Base-by-base conservation (phyloP, 2,113 vertebrate genomes). In the Oplegnathus fasciatus region DNA sequence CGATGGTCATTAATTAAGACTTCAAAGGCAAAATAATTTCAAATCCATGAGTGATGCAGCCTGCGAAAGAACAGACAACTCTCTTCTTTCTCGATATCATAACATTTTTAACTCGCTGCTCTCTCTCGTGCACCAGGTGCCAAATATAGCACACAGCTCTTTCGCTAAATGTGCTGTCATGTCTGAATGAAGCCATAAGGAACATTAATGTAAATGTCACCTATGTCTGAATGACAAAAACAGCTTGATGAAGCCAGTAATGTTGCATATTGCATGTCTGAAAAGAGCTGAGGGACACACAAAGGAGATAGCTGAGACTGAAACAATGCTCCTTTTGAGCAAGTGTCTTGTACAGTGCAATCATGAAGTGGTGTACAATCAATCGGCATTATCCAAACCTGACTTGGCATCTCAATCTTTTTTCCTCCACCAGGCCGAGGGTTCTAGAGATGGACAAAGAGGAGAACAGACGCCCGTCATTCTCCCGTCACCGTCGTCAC, bases 401-500 rank as follows among this genome's bases (percentile, higher is more conserved):
- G 44, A 73, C 65, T 7, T 4, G 3, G 13, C 11, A 7, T 71
- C 42, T 78, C 6, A 3, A 28, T 50, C 1, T 78, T 42, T 20
- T 57, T 48, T 28, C n/a, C 34, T 84, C 34, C 52, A 4, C 46
- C 85, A 99, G 98, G 94, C 98, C 98, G 22, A 96, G 98, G 44
- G 95, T 99, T 82, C 95, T 99, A 55, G 98, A 99, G 94, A 99
- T 99, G 98, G 98, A 99, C 94, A 99, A 99, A 88, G 98, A 99
- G 82, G 97, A 99, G 93, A 98, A 99, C 93, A 95, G 98, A 72
- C 97, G 95, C 50, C 98, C 98, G 0, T 96, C 98, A 26, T 85
- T 97, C 72, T 96, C 97, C 89, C 96, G 94, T 18, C 95, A 96
- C 60, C 96, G 96, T 67, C 96, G 96, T 80, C 96, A 96, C 83